A percentile compares a stretch with the other conserved stretches of the same genome.
Conservation (phyloP, 2,888 invertebrate species). For the Coleophora deauratella region DNA sequence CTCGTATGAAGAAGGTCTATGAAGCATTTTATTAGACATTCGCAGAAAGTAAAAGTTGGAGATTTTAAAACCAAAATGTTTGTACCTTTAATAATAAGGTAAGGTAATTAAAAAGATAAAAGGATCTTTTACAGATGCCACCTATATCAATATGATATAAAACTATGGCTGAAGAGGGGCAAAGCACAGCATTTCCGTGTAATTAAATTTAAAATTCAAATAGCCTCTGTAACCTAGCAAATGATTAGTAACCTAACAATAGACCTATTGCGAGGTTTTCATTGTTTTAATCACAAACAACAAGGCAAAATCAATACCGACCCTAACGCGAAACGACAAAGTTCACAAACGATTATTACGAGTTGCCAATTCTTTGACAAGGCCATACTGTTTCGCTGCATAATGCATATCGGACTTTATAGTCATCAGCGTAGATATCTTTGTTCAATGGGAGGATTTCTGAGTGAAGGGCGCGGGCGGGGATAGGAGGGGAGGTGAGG, state of each 20-base stretch:
- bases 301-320: conserved; percentile 21
- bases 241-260: conserved; percentile 22
- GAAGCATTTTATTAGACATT: too few species aligned
- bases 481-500: conserved; percentile 16
- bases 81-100: too few species aligned
- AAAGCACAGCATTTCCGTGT: conserved; percentile 18
- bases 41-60: too few species aligned
- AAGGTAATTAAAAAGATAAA: too few species aligned
- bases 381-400: conserved; percentile 27
- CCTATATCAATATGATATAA: too few species aligned
- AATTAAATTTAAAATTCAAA: conserved; percentile 33
- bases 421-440: not conserved
- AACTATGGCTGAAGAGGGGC: too few species aligned
- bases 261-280: conserved; percentile 19
- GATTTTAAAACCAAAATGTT: too few species aligned
- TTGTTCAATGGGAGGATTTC: conserved; percentile 21
- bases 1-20: too few species aligned
- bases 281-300: conserved; percentile 28
- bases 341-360: conserved; percentile 28
- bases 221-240: conserved; percentile 23
- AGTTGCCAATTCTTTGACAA: conserved; percentile 37
- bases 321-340: conserved; percentile 28
- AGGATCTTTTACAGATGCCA: too few species aligned
- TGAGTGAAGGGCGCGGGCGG: conserved; percentile 16
- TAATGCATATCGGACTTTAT: conserved; percentile 35